A percentile compares a stretch with the other conserved stretches of the same genome.
phyloP scores from a whole-genome alignment of 1,140 invertebrate species.

The Brachionus sp. region DNA sequence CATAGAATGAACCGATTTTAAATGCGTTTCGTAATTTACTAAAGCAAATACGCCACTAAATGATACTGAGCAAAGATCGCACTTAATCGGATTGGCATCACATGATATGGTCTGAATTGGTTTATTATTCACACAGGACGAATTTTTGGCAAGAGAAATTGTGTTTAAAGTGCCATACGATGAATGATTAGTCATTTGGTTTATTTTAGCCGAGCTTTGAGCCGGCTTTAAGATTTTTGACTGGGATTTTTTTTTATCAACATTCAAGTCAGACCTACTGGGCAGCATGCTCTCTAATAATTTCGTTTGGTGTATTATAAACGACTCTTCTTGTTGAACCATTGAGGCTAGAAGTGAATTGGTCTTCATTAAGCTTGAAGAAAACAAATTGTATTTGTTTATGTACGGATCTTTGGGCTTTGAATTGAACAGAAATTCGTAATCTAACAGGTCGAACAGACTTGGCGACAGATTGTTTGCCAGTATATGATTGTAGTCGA shows the following conservation, averaged over 20 bases:
- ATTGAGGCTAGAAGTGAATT: neutral
- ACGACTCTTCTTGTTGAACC: neutral
- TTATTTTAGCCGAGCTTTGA: neutral
- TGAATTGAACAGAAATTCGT: slow-evolving; percentile 8
- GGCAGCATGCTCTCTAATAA: neutral
- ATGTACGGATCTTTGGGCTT: neutral
- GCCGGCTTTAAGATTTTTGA: neutral
- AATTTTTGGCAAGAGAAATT: neutral
- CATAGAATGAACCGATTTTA: neutral
- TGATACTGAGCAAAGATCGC: neutral
- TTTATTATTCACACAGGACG: neutral
- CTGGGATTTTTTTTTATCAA: neutral
- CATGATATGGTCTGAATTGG: neutral
- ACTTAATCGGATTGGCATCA: neutral
- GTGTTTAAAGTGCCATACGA: neutral
- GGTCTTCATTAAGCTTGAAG: neutral
- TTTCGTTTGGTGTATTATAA: neutral
- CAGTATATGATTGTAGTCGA: neutral
- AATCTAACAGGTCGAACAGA: slow-evolving; percentile 10
- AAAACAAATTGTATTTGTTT: slow-evolving; percentile 24
- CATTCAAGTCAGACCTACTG: neutral
- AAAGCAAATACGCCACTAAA: neutral
- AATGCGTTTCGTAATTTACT: slow-evolving; percentile 6
- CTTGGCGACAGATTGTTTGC: neutral
- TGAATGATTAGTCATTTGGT: neutral